Evolutionary conservation across 2,113 vertebrate genomes (phyloP).

Genomic region (Ctenomys sociabilis): DNA sequence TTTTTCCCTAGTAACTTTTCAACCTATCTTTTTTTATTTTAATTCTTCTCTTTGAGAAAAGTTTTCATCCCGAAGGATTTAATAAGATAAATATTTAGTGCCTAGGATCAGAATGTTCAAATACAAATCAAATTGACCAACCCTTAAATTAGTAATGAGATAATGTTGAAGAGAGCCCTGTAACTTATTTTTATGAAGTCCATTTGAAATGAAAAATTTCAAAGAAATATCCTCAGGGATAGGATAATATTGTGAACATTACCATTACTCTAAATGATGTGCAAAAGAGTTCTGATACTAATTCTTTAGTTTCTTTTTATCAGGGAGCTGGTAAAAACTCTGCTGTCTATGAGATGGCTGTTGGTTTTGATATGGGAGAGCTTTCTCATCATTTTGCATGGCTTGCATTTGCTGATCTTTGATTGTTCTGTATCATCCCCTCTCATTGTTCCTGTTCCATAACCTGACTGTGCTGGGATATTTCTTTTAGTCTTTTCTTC

Average conservation of each 20-base stretch:
- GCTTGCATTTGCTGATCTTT: background rate
- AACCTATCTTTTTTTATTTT: background rate
- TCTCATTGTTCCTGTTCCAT: background rate
- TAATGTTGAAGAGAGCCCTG: background rate
- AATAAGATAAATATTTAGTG: conserved; percentile 36
- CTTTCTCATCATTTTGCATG: background rate
- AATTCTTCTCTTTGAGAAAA: conserved; percentile 13
- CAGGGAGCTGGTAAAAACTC: background rate
- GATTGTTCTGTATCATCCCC: background rate
- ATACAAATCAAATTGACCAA: background rate
- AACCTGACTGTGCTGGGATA: background rate
- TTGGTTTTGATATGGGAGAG: background rate
- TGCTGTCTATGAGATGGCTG: background rate
- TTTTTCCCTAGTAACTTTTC: background rate
- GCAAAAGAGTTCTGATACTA: background rate
- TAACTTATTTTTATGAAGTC: background rate
- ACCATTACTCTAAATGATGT: background rate
- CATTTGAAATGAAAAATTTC: background rate
- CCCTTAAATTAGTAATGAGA: background rate
- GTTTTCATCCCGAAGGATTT: background rate
- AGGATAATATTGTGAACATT: background rate
- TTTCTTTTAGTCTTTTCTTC: background rate
- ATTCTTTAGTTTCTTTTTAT: conserved; percentile 26
- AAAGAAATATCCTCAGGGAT: background rate
- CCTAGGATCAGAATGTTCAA: background rate